Base-by-base conservation (phyloP, 2,113 vertebrate species). In the Colossoma macropomum region DNA sequence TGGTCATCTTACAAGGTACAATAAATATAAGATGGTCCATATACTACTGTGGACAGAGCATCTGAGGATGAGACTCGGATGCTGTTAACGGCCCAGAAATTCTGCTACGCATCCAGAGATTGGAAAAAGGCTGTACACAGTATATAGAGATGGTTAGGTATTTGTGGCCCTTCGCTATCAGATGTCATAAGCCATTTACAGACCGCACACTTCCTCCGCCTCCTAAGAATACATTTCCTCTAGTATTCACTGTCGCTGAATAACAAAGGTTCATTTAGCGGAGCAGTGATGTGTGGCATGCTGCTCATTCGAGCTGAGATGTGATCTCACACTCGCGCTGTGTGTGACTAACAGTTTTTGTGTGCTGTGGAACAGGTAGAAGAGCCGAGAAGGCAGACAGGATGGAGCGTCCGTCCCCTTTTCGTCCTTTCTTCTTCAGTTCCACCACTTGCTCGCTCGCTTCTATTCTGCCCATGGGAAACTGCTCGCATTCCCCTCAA, bases 401-500 rank as follows among this genome's bases (percentile, higher is more conserved):
- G 52, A 19, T 32, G n/a, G 19, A 78, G 30, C 50, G 54, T 77
- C 45, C 32, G 30, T 52, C 63, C 27, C 52, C n/a, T 59, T 6
- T 41, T 60, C 52, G 65, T 48, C 50, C 72, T 34, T 52, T 52
- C 28, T 79, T 13, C 16, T 48, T 71, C 62, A 28, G n/a, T 3
- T 16, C 25, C 27, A 27, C 28, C 54, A 54, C 30, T 65, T 12
- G 50, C 52, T 50, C n/a, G 60, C 62, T 52, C 15, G 15, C 25
- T 66, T 54, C 21, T 83, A 19, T 81, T 41, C 74, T 79, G 76
- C 74, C 38, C 62, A 48, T 32, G 32, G 50, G 70, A 50, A 25
- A 54, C 56, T 59, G 76, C 28, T 68, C 50, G 12, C 65, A 75
- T 77, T 87, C 28, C 28, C 30, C 50, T 69, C 11, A 85, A 84